Base-by-base conservation (phyloP, 2,888 invertebrate genomes). In the Raillietiella orientalis region DNA sequence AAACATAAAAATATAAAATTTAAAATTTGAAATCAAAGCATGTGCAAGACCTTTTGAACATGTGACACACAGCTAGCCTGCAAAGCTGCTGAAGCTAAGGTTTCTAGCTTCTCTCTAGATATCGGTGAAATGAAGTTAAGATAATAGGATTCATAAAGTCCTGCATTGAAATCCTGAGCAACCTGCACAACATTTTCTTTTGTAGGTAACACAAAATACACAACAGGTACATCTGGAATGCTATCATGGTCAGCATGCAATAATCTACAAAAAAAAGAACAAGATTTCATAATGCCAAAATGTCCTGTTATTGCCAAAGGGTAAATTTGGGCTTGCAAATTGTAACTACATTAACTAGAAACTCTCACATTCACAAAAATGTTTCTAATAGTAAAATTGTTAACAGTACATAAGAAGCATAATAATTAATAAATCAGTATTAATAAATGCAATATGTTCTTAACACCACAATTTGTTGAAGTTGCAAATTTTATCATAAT, bases 191-290 rank as follows among this genome's bases (percentile, higher is more conserved):
- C 57, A 49, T 96, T 99, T 44, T 93, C 90, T 41, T 87, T 79
- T 8, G 72, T 70, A 3, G 96, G 90, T 34, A 74, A 61, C 46
- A 93, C 84, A 47, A 99, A 93, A 46, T 99, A 99, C 20, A 99
- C 67, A 1, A 87, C 90, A 24, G 96, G 93, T 3, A 93, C 93
- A 53, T 99, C 96, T 4, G 90, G 87, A 39, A 99, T 82, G n/a
- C 50, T 40, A 32, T 59, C 58, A 24, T 59, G 39, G 28, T 53
- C 51, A 5, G 50, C 44, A 33, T 51, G 46, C 12, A 48, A 10
- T 9, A 35, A 28, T 6, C 35, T 34, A 13, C n/a, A 30, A 25
- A 22, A n/a, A 17, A 17, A 17, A 17, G 6, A 17, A n/a, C n/a
- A n/a, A n/a, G n/a, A n/a, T n/a, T n/a, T n/a, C n/a, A n/a, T n/a